Percentiles rank a stretch among this genome's conserved stretches.
Conservation (phyloP, 2,113 vertebrate genomes). For the Catharus minimus region DNA sequence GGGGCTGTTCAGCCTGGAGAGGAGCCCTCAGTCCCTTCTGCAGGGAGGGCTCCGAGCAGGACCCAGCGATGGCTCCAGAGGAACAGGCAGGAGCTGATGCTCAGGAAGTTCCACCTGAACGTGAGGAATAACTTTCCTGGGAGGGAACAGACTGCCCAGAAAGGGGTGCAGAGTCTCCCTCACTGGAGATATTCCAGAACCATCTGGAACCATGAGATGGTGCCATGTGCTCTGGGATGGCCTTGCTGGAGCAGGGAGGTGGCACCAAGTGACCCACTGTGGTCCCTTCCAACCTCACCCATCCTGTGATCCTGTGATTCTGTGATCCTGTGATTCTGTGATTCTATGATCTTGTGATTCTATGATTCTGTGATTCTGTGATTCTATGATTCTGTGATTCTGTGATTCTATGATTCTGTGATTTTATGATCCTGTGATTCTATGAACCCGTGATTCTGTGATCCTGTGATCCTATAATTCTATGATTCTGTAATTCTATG, state of each 20-base stretch:
- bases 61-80: background rate
- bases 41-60: background rate
- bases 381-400: too few species aligned
- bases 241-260: background rate
- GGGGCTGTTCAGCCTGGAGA: background rate
- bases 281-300: background rate
- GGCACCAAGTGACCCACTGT: background rate
- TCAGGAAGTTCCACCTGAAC: background rate
- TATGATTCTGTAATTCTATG: background rate
- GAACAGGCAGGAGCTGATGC: background rate
- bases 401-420: too few species aligned
- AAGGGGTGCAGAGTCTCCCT: background rate
- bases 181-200: background rate
- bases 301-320: too few species aligned
- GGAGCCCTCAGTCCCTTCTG: background rate
- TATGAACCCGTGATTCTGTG: too few species aligned
- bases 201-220: accelerated
- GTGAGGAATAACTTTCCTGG: background rate
- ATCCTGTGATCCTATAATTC: too few species aligned
- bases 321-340: too few species aligned
- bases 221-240: background rate
- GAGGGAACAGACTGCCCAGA: background rate
- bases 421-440: too few species aligned
- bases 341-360: background rate
- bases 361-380: background rate